Conservation (phyloP, 2,113 vertebrate genomes). For the Lota lota region DNA sequence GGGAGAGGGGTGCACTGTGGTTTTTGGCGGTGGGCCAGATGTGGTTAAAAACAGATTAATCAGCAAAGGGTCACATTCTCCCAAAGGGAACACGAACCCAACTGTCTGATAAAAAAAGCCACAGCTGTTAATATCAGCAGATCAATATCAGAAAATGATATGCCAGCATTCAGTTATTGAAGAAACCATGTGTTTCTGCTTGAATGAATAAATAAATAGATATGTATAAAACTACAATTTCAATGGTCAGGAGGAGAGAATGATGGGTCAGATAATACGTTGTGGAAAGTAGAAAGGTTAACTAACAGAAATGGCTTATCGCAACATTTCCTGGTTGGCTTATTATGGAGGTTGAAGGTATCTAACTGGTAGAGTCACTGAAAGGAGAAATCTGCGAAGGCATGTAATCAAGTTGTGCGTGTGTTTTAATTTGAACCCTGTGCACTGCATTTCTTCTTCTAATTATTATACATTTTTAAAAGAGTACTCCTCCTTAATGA, state of each 20-base stretch:
- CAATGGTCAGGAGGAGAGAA: no score
- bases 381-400: no score
- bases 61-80: conserved; percentile 67
- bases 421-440: neutral
- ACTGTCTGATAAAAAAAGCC: neutral
- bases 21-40: conserved; percentile 53
- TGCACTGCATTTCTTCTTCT: conserved; percentile 6
- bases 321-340: conserved; percentile 54
- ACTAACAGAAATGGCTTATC: no score
- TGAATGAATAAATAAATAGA: no score
- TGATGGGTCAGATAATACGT: no score
- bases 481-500: conserved; percentile 33
- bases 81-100: conserved; percentile 30
- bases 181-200: no score
- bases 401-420: neutral
- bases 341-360: conserved; percentile 41
- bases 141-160: no score
- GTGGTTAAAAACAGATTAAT: conserved; percentile 73
- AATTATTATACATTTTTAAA: conserved; percentile 15
- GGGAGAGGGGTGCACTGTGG: conserved; percentile 29
- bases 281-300: no score
- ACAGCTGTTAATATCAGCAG: no score
- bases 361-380: conserved; percentile 24
- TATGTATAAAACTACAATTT: no score
- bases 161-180: no score